phyloP scores from a whole-genome alignment of 2,888 invertebrate genomes.

The Pseudanteris insignis region DNA sequence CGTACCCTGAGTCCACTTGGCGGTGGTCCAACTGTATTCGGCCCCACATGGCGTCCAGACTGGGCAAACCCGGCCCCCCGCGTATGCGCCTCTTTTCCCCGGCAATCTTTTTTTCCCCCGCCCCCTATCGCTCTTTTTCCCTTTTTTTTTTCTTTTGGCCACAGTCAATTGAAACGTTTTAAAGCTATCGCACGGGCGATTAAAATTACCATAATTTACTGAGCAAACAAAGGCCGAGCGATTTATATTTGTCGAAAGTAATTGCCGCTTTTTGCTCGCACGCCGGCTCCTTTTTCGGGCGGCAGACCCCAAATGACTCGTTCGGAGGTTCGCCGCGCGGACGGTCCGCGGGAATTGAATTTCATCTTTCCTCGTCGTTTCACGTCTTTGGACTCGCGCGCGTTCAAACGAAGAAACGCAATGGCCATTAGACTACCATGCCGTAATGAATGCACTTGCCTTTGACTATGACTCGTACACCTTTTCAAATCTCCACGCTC shows the following conservation, averaged over 20 bases:
- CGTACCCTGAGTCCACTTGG: too few relatives aligned
- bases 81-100: too few relatives aligned
- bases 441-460: constrained; percentile 54
- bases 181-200: constrained; percentile 31
- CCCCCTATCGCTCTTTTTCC: too few relatives aligned
- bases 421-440: constrained; percentile 57
- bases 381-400: too few relatives aligned
- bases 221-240: constrained; percentile 24
- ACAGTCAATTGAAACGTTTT: constrained; percentile 30
- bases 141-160: constrained; percentile 25
- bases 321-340: too few relatives aligned
- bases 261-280: constrained; percentile 9
- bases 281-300: constrained; percentile 15
- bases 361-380: constrained; percentile 6
- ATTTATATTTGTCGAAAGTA: constrained; percentile 22
- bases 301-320: too few relatives aligned
- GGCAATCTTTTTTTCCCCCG: too few relatives aligned
- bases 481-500: constrained; percentile 53
- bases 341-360: constrained; percentile 17
- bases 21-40: too few relatives aligned
- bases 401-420: constrained; percentile 35
- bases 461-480: constrained; percentile 50
- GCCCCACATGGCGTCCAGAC: too few relatives aligned
- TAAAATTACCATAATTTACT: constrained; percentile 42
- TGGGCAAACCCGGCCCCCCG: too few relatives aligned